Conservation (phyloP, 2,888 invertebrate genomes). For the Lottia gigantea region DNA sequence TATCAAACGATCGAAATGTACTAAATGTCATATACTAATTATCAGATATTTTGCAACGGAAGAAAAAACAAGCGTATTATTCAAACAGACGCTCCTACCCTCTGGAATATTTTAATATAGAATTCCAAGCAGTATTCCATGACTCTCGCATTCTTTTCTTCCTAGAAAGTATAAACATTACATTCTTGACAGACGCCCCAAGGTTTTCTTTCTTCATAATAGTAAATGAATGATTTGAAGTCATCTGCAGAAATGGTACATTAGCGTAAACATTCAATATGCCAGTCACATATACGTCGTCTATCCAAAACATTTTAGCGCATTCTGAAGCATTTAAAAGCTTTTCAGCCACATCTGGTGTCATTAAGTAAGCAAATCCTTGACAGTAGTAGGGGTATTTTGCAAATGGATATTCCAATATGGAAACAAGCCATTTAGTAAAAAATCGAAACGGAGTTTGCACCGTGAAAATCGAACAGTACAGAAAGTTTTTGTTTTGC, state of each 20-base stretch:
- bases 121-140: not conserved
- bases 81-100: too few species aligned
- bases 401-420: conserved; percentile 37
- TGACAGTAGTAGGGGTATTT: conserved; percentile 54
- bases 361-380: conserved; percentile 34
- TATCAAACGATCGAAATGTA: too few species aligned
- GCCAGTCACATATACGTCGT: conserved; percentile 57
- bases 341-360: conserved; percentile 17
- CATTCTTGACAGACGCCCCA: not conserved
- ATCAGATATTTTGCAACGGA: too few species aligned
- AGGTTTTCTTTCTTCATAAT: not conserved
- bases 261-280: conserved; percentile 32
- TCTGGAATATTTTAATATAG: not conserved
- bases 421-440: conserved; percentile 48
- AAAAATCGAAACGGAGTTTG: conserved; percentile 34
- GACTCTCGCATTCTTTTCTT: not conserved
- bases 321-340: conserved; percentile 30
- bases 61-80: too few species aligned
- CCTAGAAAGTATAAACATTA: not conserved
- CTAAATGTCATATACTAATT: too few species aligned
- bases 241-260: not conserved
- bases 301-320: conserved; percentile 48
- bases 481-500: conserved; percentile 33
- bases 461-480: conserved; percentile 41
- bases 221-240: not conserved